A percentile compares a stretch with the other conserved stretches of the same genome.
These are phyloP conservation scores for Astropecten irregularis DNA, from an alignment of 53 echinoderm and acorn worm species.

Conservation along the genomic window DNA sequence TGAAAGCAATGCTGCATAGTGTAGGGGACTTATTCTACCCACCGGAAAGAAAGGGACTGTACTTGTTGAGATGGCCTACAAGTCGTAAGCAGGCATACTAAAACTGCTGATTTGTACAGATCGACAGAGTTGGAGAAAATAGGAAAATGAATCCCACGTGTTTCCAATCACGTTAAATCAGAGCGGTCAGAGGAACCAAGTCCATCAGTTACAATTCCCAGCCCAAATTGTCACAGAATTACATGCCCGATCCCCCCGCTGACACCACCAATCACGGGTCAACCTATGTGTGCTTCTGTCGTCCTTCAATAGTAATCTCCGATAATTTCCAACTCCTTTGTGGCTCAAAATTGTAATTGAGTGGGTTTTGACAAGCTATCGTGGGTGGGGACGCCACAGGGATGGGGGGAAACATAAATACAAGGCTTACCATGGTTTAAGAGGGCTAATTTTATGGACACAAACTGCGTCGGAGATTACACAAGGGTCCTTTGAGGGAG, in stretches of 20 bases:
- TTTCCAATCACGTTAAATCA: slow-evolving; percentile 21
- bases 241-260: not conserved
- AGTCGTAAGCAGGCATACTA: not conserved
- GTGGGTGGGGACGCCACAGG: not conserved
- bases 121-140: too few relatives aligned
- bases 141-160: not conserved
- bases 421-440: too few relatives aligned
- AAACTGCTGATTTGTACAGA: not conserved
- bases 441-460: not conserved
- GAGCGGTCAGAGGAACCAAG: not conserved
- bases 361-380: slow-evolving; percentile 12
- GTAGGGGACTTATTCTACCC: too few relatives aligned
- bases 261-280: not conserved
- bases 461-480: too few relatives aligned
- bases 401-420: not conserved
- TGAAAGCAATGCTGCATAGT: too few relatives aligned
- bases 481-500: too few relatives aligned
- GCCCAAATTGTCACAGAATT: not conserved
- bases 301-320: not conserved
- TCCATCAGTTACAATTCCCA: not conserved
- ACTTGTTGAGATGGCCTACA: not conserved
- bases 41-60: too few relatives aligned
- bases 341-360: not conserved
- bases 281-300: not conserved
- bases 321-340: not conserved